Percentiles rank a stretch among this genome's conserved stretches.
phyloP scores from a whole-genome alignment of 2,113 vertebrate genomes.

The Symphodus melops region DNA sequence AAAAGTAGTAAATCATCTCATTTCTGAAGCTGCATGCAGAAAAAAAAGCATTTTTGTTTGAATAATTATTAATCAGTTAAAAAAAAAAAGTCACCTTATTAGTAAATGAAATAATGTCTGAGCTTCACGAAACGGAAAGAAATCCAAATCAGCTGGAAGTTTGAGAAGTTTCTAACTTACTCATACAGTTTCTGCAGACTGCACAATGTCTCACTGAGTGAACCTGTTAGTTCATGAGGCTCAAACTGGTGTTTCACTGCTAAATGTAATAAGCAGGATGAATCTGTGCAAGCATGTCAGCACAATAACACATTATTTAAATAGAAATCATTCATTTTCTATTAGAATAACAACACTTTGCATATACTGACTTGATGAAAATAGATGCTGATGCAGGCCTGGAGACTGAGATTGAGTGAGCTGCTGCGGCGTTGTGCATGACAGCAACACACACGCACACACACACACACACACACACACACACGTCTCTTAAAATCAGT shows the following conservation, averaged over 20 bases:
- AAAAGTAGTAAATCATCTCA: too few relatives aligned
- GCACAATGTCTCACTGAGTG: not conserved
- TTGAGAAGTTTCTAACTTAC: not conserved
- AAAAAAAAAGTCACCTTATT: too few relatives aligned
- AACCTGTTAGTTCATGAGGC: not conserved
- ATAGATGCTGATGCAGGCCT: constrained; percentile 17
- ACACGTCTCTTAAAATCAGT: constrained; percentile 59
- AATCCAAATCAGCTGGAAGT: not conserved
- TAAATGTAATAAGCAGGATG: not conserved
- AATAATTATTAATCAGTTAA: too few relatives aligned
- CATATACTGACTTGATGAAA: constrained; percentile 21
- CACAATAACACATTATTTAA: constrained; percentile 10
- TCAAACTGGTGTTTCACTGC: constrained; percentile 5
- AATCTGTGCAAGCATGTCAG: constrained; percentile 6
- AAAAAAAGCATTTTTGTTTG: too few relatives aligned
- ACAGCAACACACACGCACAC: constrained; percentile 40
- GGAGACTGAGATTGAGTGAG: constrained; percentile 36
- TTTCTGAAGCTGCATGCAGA: too few relatives aligned
- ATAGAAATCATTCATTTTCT: constrained; percentile 2
- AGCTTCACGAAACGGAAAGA: too few relatives aligned
- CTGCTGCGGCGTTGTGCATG: constrained; percentile 40
- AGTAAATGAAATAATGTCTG: too few relatives aligned
- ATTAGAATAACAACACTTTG: constrained; percentile 13
- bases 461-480: constrained; percentile 1
- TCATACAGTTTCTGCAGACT: too few relatives aligned